Conservation (phyloP, 2,113 vertebrate species). For the Pseudorectes ferrugineus region DNA sequence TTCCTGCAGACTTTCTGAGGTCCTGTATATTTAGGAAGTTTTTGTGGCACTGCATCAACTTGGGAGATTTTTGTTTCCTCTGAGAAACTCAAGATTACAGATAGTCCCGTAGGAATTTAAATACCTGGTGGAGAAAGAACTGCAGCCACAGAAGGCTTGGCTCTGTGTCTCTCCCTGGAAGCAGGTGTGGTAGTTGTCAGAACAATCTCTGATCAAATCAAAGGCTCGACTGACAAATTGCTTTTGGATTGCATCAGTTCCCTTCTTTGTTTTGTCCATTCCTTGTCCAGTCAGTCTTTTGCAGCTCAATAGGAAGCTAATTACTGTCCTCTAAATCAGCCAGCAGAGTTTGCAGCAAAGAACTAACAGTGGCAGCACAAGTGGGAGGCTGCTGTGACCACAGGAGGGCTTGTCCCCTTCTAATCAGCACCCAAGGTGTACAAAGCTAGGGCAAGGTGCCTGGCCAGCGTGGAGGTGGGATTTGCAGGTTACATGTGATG, state of each 20-base stretch:
- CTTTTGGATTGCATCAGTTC: neutral
- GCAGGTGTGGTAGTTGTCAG: neutral
- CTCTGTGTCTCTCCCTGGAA: neutral
- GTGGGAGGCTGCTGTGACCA: neutral
- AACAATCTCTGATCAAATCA: neutral
- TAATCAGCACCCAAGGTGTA: neutral
- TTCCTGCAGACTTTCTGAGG: neutral
- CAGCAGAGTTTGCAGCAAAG: neutral
- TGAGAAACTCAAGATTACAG: neutral
- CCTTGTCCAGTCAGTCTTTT: slow-evolving; percentile 17
- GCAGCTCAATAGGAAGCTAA: slow-evolving; percentile 27
- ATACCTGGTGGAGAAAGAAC: neutral
- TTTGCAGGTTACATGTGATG: neutral
- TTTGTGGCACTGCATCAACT: neutral
- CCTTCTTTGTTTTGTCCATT: slow-evolving; percentile 18
- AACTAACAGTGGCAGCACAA: neutral
- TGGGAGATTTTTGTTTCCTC: neutral
- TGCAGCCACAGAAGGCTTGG: neutral
- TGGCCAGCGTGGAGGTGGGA: neutral
- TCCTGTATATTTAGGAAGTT: neutral
- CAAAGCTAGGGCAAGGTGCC: neutral
- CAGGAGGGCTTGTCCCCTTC: neutral
- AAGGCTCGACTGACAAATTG: neutral
- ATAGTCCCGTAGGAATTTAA: neutral
- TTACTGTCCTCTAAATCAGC: slow-evolving; percentile 20